Evolutionary conservation across 2,113 vertebrate genomes (phyloP).

Genomic region (Larimichthys polyactis): DNA sequence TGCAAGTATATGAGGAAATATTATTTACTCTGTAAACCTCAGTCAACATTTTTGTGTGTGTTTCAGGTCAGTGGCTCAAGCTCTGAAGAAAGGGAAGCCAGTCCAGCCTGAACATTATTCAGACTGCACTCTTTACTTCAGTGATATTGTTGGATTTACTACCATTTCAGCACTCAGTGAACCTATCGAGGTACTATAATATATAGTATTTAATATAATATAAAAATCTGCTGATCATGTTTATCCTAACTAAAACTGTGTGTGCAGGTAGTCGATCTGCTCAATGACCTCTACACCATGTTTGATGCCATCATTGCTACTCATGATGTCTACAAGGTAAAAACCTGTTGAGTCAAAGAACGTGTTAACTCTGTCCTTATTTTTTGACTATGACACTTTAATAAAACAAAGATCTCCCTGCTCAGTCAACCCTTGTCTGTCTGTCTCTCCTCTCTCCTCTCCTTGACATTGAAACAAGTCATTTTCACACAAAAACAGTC

Average conservation of each 20-base stretch:
- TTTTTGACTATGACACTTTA: too few relatives aligned
- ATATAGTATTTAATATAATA: neutral
- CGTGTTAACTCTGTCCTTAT: too few relatives aligned
- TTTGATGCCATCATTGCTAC: conserved; percentile 91
- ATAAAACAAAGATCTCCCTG: too few relatives aligned
- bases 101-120: conserved; percentile 89
- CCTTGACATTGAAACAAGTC: too few relatives aligned
- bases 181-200: conserved; percentile 87
- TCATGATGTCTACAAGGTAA: conserved; percentile 91
- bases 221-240: neutral
- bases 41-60: neutral
- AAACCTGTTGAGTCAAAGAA: neutral
- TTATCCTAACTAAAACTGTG: neutral
- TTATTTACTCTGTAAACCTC: neutral
- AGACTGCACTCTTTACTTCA: conserved; percentile 91
- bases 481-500: too few relatives aligned
- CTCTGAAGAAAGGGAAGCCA: conserved; percentile 87
- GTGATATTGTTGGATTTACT: conserved; percentile 93
- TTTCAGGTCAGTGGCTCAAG: conserved; percentile 87
- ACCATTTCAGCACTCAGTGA: conserved; percentile 93
- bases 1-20: neutral
- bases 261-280: conserved; percentile 85
- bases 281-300: conserved; percentile 91
- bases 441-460: too few relatives aligned
- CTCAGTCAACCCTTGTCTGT: too few relatives aligned